A percentile compares a stretch with the other conserved stretches of the same genome.
phyloP scores from a whole-genome alignment of 2,113 vertebrate genomes.

The Megaceryle torquata region DNA sequence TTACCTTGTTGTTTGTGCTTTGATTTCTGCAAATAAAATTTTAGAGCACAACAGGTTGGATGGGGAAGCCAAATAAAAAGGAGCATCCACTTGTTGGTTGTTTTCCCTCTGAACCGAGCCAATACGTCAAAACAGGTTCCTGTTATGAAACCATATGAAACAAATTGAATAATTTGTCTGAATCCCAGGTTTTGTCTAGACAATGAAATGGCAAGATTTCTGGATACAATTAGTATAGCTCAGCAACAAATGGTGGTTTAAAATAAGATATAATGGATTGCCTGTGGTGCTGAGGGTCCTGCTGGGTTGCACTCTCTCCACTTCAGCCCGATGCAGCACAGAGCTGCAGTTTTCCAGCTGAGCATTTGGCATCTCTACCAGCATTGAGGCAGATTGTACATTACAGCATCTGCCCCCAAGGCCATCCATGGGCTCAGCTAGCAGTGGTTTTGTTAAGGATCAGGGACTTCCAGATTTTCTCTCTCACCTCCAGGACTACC shows the following conservation, averaged over 20 bases:
- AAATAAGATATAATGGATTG: not conserved
- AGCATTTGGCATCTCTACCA: not conserved
- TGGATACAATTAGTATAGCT: not conserved
- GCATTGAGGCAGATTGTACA: not conserved
- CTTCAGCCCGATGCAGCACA: not conserved
- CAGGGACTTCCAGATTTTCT: not conserved
- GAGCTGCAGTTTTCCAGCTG: rapidly evolving
- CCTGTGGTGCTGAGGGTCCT: not conserved
- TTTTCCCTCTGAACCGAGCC: not conserved
- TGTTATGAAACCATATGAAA: not conserved
- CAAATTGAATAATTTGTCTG: not conserved
- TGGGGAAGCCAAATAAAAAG: not conserved
- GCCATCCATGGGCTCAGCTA: not conserved
- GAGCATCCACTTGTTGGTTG: not conserved
- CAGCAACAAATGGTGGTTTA: not conserved
- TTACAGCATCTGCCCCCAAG: not conserved
- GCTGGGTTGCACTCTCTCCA: rapidly evolving
- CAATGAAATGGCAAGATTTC: not conserved
- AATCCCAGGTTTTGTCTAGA: not conserved
- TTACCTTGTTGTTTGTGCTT: not conserved
- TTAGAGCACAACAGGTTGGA: rapidly evolving
- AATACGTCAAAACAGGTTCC: not conserved
- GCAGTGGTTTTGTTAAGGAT: not conserved
- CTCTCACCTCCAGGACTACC: not conserved
- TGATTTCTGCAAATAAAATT: not conserved